Evolutionary conservation across 2,113 vertebrate species (phyloP), one percentile per base, ranked within the genome.

Genomic region (Montifringilla adamsi): DNA sequence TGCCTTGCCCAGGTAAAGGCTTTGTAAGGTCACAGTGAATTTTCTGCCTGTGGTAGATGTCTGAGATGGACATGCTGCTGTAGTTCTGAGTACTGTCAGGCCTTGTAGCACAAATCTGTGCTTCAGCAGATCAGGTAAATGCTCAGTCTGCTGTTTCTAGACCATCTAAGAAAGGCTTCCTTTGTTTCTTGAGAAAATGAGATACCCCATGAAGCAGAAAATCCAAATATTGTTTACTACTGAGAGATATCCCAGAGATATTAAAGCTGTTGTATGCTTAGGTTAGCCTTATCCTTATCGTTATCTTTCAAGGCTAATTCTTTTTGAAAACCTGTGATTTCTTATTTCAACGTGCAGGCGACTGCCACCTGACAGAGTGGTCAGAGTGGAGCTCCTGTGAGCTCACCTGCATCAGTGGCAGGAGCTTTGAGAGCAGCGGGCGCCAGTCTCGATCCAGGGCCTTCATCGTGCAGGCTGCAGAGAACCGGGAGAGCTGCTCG

Each of bases 321-420:
- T 66, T 82, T 81, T 52, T 37, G 76, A 67, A 90, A 89, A 64
- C 33, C 18, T 55, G 10, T 47, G 49, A 16, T 90, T 84, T 94
- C 16, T 94, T 72, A 19, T 77, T 33, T 49, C 60, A 37, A 44
- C 1, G 4, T 89, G 21, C 92, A 99, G 99, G 99, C 59, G 99
- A 99, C 95, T 99, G 99, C 95, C 99, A 99, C 94, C 97, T 99
- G 94, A 99, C 98, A 1, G 98, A 99, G 66, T 99, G 99, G 99
- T 99, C 99, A 0, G 95, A 97, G n/a, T 99, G 99, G 99, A 99
- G 99, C 93, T 97, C 98, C 0, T 99, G 99, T 44, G 99, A 99
- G 98, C 97, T 99, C 89, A 99, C 98, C 49, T 99, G 99, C 94
- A 97, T 99, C 44, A 98, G 99, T 47, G 99, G 99, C 67, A 98